Evolutionary conservation across 2,888 invertebrate species (phyloP).

Genomic region (Barypeithes pellucidus): DNA sequence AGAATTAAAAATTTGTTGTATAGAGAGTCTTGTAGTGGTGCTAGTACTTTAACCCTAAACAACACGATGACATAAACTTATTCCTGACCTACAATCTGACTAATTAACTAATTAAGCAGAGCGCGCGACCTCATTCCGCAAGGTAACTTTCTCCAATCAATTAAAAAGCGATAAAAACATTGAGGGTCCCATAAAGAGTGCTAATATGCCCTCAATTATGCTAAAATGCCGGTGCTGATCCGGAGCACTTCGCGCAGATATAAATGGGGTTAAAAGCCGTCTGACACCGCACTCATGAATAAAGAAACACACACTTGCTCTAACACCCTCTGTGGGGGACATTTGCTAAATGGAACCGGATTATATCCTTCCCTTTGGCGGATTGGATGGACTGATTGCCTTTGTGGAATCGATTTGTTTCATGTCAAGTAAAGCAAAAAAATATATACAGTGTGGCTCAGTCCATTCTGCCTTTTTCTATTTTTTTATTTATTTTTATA

Average conservation of each 20-base stretch:
- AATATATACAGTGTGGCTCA: too few relatives aligned
- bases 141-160: slow-evolving; percentile 45
- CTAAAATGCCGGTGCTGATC: slow-evolving; percentile 62
- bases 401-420: slow-evolving; percentile 12
- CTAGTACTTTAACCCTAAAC: too few relatives aligned
- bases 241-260: slow-evolving; percentile 64
- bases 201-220: slow-evolving; percentile 62
- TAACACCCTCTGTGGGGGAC: slow-evolving; percentile 43
- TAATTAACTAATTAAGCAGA: not conserved
- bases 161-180: slow-evolving; percentile 53
- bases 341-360: slow-evolving; percentile 49
- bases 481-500: too few relatives aligned
- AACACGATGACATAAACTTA: not conserved
- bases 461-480: too few relatives aligned
- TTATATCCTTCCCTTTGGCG: slow-evolving; percentile 34
- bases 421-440: too few relatives aligned
- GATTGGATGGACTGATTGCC: slow-evolving; percentile 28
- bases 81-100: slow-evolving; percentile 6
- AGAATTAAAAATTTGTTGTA: too few relatives aligned
- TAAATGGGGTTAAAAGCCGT: slow-evolving; percentile 69
- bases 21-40: too few relatives aligned
- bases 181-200: slow-evolving; percentile 17
- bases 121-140: slow-evolving; percentile 4
- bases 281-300: slow-evolving; percentile 69
- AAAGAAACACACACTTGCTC: slow-evolving; percentile 65